A percentile compares a stretch with the other conserved stretches of the same genome.
phyloP scores from a whole-genome alignment of 2,888 invertebrate genomes.

The Drosophila yooni region DNA sequence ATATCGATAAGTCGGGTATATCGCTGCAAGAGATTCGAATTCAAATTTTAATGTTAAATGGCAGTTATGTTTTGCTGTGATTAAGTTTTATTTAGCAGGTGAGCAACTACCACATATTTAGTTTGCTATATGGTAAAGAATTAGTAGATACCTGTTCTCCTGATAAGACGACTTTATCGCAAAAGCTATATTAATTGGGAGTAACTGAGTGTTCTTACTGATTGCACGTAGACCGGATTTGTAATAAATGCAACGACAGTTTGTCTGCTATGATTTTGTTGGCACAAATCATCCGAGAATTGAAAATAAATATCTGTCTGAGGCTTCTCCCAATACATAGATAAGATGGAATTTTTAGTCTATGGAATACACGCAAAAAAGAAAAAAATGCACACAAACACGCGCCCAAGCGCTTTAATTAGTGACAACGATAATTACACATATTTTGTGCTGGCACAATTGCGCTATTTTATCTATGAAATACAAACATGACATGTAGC shows the following conservation, averaged over 20 bases:
- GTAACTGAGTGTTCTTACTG: constrained; percentile 5
- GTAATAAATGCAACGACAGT: constrained; percentile 47
- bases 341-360: constrained; percentile 45
- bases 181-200: constrained; percentile 11
- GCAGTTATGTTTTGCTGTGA: not conserved
- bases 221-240: constrained; percentile 46
- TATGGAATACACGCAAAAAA: not conserved
- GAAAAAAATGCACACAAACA: constrained; percentile 30
- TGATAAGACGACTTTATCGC: constrained; percentile 16
- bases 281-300: constrained; percentile 15
- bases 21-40: not conserved
- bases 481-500: constrained; percentile 64
- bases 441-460: constrained; percentile 68
- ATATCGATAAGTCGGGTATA: constrained; percentile 14
- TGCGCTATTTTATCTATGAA: constrained; percentile 71
- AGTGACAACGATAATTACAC: constrained; percentile 82
- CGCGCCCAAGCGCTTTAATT: constrained; percentile 68
- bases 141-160: not conserved
- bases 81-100: not conserved
- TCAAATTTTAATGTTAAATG: constrained; percentile 1
- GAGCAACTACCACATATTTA: not conserved
- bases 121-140: not conserved
- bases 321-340: constrained; percentile 11
- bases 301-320: constrained; percentile 39
- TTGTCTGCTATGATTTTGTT: constrained; percentile 44